Evolutionary conservation across 2,797 vertebrate genomes (phyloP).

Genomic region (Gouania willdenowi): DNA sequence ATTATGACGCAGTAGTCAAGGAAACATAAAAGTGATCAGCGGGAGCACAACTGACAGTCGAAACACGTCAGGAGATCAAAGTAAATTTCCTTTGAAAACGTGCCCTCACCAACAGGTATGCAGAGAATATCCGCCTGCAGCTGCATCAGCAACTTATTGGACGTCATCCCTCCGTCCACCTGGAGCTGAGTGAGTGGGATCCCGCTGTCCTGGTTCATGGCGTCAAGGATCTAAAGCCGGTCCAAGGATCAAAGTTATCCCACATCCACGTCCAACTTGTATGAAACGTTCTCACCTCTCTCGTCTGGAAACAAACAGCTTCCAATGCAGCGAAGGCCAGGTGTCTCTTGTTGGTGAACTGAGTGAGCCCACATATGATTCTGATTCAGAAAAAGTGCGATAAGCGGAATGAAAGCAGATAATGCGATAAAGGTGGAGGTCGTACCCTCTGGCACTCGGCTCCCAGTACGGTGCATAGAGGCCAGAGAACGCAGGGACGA

Average conservation of each 20-base stretch:
- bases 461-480: conserved; percentile 98
- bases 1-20: no score
- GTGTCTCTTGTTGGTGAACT: conserved; percentile 96
- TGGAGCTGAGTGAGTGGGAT: conserved; percentile 90
- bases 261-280: background rate
- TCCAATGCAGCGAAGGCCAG: conserved; percentile 94
- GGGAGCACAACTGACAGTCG: no score
- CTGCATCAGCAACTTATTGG: conserved; percentile 93
- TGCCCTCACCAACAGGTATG: conserved; percentile 91
- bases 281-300: conserved; percentile 78
- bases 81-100: no score
- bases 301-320: conserved; percentile 95
- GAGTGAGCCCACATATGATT: conserved; percentile 95
- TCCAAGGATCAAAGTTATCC: no score
- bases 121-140: conserved; percentile 95
- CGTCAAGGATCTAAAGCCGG: conserved; percentile 86
- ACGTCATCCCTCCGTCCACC: conserved; percentile 97
- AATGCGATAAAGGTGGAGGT: fast-evolving
- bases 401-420: no score
- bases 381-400: conserved; percentile 60
- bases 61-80: no score
- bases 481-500: conserved; percentile 96
- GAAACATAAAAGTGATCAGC: no score
- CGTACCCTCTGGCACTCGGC: conserved; percentile 93
- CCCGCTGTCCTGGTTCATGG: conserved; percentile 95